These are phyloP conservation scores for Chrysocyon brachyurus DNA, from an alignment of 2,797 vertebrate genomes.

Conservation along the genomic window DNA sequence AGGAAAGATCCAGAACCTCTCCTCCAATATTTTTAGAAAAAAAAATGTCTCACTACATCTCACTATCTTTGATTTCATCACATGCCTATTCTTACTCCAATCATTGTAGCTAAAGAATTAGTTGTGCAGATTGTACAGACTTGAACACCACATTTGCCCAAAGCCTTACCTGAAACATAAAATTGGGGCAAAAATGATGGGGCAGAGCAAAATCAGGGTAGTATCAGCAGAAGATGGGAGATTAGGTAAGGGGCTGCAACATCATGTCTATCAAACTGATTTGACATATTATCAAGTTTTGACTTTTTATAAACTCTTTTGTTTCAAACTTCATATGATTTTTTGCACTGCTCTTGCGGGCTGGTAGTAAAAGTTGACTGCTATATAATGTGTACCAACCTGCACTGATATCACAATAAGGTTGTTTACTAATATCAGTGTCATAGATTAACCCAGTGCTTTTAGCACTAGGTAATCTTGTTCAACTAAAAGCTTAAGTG, in stretches of 20 bases:
- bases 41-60: neutral
- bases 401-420: neutral
- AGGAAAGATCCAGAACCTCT: neutral
- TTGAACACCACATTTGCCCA: neutral
- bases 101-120: neutral
- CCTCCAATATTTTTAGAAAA: neutral
- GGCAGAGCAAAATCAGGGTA: neutral
- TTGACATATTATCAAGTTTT: neutral
- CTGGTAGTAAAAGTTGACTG: neutral
- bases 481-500: neutral
- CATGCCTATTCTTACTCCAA: neutral
- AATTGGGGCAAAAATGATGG: too few relatives aligned
- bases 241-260: neutral
- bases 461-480: neutral
- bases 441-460: neutral
- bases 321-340: slow-evolving; percentile 18
- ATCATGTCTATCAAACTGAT: neutral
- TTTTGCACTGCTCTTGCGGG: neutral
- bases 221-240: neutral
- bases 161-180: neutral
- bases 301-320: neutral
- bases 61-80: neutral
- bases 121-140: neutral
- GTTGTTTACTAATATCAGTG: neutral
- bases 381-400: neutral